Conservation (phyloP, 2,888 invertebrate genomes). For the Pristionchus arcanus region DNA sequence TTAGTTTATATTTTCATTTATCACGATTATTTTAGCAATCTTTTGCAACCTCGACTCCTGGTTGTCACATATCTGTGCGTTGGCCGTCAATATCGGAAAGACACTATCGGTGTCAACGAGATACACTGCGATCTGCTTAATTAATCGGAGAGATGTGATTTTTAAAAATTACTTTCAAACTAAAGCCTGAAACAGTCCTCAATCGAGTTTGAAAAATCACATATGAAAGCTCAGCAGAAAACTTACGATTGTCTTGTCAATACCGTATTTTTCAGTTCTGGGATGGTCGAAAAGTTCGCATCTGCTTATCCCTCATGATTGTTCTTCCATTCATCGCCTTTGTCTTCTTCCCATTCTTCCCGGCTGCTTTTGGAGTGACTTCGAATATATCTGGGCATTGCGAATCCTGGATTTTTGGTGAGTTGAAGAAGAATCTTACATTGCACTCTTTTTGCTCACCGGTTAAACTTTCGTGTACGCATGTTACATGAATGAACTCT, state of each 20-base stretch:
- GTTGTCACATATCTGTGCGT: not conserved
- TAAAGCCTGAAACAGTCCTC: too few relatives aligned
- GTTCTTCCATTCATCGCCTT: not conserved
- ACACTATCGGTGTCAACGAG: not conserved
- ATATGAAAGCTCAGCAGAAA: too few relatives aligned
- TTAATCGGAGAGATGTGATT: not conserved
- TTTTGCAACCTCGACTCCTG: not conserved
- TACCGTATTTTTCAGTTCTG: slow-evolving; percentile 12
- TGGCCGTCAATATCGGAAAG: not conserved
- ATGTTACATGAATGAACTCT: not conserved
- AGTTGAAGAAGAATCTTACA: not conserved
- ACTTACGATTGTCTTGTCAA: too few relatives aligned
- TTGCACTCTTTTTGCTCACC: too few relatives aligned
- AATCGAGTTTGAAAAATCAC: too few relatives aligned
- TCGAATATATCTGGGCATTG: not conserved
- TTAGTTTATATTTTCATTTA: too few relatives aligned
- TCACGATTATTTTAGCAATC: not conserved
- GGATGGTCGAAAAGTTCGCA: not conserved
- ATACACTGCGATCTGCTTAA: not conserved
- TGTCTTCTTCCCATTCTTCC: not conserved
- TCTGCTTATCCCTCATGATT: not conserved
- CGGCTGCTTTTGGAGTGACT: not conserved
- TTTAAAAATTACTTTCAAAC: too few relatives aligned
- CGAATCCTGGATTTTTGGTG: not conserved
- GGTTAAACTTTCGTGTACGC: too few relatives aligned